These are phyloP conservation scores for Isichthys henryi DNA, from an alignment of 2,113 vertebrate species.

Conservation along the genomic window DNA sequence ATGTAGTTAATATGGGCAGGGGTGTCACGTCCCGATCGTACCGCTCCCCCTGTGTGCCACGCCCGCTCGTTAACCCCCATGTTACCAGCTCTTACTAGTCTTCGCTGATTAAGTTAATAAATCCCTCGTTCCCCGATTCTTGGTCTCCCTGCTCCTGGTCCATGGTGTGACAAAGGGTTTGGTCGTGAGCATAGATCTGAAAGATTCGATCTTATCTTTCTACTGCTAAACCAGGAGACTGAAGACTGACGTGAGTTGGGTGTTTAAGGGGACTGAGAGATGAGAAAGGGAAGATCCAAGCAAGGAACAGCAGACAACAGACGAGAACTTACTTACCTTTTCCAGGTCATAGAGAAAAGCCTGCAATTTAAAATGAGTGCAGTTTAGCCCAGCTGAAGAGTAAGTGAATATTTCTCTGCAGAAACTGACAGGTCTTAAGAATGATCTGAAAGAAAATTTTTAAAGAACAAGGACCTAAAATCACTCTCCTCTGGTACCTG, in stretches of 20 bases:
- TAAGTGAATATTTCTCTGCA: neutral
- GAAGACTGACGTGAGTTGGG: neutral
- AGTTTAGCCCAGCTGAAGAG: neutral
- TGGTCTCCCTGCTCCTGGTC: too few relatives aligned
- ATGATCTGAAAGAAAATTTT: neutral
- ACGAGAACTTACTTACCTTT: slow-evolving; percentile 70
- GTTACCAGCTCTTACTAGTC: too few relatives aligned
- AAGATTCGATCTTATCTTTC: neutral
- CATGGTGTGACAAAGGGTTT: too few relatives aligned
- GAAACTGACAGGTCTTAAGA: neutral
- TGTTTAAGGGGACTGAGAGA: neutral
- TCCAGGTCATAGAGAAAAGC: slow-evolving; percentile 93
- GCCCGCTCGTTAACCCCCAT: too few relatives aligned
- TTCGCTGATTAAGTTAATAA: too few relatives aligned
- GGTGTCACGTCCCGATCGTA: too few relatives aligned
- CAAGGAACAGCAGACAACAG: neutral
- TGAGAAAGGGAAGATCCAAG: neutral
- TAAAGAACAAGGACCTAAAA: neutral
- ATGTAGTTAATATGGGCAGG: neutral
- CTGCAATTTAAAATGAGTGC: slow-evolving; percentile 54
- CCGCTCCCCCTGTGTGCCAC: too few relatives aligned
- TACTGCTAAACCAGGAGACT: neutral
- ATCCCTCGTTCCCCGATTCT: too few relatives aligned
- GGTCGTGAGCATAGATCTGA: neutral
- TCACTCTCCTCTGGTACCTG: neutral